A percentile compares a stretch with the other conserved stretches of the same genome.
These are phyloP conservation scores for Ochotona princeps DNA, from an alignment of 2,113 vertebrate genomes.

Conservation along the genomic window DNA sequence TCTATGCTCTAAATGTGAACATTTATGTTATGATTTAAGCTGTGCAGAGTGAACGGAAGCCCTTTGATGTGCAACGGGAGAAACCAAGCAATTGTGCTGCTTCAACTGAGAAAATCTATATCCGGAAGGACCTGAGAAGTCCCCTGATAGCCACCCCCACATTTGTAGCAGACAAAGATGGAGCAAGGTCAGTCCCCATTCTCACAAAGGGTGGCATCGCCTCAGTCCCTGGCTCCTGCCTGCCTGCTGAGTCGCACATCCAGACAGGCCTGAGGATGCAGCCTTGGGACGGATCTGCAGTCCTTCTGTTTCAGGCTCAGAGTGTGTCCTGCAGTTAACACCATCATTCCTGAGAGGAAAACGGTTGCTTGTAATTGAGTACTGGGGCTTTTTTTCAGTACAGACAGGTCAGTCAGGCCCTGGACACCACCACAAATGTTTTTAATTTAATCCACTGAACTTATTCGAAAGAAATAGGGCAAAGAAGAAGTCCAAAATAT, in stretches of 20 bases:
- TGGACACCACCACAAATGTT: background rate
- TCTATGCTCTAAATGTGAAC: slow-evolving; percentile 67
- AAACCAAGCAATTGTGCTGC: slow-evolving; percentile 98
- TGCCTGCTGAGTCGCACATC: background rate
- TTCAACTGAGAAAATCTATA: slow-evolving; percentile 99
- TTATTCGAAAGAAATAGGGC: slow-evolving; percentile 40
- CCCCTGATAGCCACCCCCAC: slow-evolving; percentile 98
- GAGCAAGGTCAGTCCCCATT: slow-evolving; percentile 88
- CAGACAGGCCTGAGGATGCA: background rate
- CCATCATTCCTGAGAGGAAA: background rate
- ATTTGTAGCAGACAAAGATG: slow-evolving; percentile 95
- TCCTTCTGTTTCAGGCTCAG: background rate
- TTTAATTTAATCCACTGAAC: background rate
- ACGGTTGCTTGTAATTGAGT: background rate
- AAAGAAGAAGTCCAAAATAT: slow-evolving; percentile 37
- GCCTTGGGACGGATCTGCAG: background rate
- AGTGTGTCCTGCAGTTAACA: background rate
- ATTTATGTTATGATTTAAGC: slow-evolving; percentile 86
- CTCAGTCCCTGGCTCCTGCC: background rate
- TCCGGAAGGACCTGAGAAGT: slow-evolving; percentile 96
- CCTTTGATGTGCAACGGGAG: slow-evolving; percentile 96
- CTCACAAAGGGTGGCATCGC: background rate
- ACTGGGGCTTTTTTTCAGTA: background rate
- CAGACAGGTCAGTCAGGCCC: background rate
- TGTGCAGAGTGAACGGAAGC: slow-evolving; percentile 98